Evolutionary conservation across 2,888 invertebrate species (phyloP).

Genomic region (Lobophora halterata): DNA sequence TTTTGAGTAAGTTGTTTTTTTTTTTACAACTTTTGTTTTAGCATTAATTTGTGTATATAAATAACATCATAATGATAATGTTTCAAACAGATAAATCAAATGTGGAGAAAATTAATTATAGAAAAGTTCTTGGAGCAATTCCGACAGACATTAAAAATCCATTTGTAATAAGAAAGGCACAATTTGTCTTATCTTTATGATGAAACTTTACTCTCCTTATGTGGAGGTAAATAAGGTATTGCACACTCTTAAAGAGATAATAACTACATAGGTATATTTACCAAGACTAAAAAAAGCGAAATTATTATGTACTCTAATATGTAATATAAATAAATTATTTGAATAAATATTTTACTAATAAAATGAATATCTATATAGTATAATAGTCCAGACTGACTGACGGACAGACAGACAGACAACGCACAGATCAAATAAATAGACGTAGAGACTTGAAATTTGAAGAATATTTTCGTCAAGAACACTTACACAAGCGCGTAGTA

Average conservation of each 20-base stretch:
- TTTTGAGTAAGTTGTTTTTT: too few relatives aligned
- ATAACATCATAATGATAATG: constrained; percentile 1
- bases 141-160: constrained; percentile 64
- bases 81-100: constrained; percentile 9
- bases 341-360: too few relatives aligned
- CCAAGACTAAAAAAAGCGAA: not conserved
- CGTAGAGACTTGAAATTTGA: too few relatives aligned
- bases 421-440: too few relatives aligned
- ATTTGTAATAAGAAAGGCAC: constrained; percentile 60
- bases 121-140: constrained; percentile 36
- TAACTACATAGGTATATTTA: not conserved
- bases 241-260: constrained; percentile 1
- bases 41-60: not conserved
- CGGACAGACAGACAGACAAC: too few relatives aligned
- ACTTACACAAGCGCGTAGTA: too few relatives aligned
- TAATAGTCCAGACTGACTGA: too few relatives aligned
- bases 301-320: too few relatives aligned
- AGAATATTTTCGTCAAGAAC: too few relatives aligned
- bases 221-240: constrained; percentile 3
- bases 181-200: constrained; percentile 70
- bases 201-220: constrained; percentile 45
- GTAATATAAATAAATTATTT: too few relatives aligned
- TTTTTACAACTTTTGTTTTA: too few relatives aligned
- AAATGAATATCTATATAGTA: too few relatives aligned
- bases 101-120: constrained; percentile 9